These are phyloP conservation scores for Lithodes maja DNA, from an alignment of 2,888 invertebrate genomes.

Conservation along the genomic window DNA sequence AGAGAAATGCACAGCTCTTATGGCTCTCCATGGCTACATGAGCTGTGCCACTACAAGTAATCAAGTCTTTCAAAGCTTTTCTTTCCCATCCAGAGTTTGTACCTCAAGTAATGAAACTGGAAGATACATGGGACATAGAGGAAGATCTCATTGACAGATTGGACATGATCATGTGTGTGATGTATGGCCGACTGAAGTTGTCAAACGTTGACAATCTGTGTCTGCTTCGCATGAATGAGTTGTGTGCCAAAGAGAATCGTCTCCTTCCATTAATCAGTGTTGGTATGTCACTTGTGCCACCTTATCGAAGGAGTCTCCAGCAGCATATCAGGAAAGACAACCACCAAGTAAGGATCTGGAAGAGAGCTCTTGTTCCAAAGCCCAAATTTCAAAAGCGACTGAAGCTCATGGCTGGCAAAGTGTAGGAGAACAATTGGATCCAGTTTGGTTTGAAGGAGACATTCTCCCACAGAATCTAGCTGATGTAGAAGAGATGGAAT, in stretches of 20 bases:
- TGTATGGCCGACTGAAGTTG: neutral
- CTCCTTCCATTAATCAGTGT: slow-evolving; percentile 1
- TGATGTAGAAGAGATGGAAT: neutral
- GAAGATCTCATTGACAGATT: slow-evolving; percentile 1
- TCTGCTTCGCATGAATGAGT: neutral
- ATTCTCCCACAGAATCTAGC: neutral
- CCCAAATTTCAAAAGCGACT: neutral
- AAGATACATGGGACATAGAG: neutral
- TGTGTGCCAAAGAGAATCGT: neutral
- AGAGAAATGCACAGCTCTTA: slow-evolving; percentile 3
- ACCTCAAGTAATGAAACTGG: neutral
- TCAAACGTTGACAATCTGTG: neutral
- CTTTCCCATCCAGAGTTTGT: neutral
- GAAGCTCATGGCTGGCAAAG: slow-evolving; percentile 1
- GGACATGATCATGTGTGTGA: neutral
- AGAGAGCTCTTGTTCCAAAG: neutral
- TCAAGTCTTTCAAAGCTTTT: neutral
- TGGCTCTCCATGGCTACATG: neutral
- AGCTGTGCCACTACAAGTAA: slow-evolving; percentile 10
- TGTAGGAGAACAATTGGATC: neutral
- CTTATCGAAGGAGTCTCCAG: neutral
- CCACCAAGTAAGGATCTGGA: slow-evolving; percentile 8
- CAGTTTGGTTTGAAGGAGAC: slow-evolving; percentile 21
- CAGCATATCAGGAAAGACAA: neutral
- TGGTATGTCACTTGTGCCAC: neutral